Evolutionary conservation across 2,797 vertebrate genomes (phyloP), one percentile per base, ranked within the genome.

Genomic region (Carcharodon carcharias): DNA sequence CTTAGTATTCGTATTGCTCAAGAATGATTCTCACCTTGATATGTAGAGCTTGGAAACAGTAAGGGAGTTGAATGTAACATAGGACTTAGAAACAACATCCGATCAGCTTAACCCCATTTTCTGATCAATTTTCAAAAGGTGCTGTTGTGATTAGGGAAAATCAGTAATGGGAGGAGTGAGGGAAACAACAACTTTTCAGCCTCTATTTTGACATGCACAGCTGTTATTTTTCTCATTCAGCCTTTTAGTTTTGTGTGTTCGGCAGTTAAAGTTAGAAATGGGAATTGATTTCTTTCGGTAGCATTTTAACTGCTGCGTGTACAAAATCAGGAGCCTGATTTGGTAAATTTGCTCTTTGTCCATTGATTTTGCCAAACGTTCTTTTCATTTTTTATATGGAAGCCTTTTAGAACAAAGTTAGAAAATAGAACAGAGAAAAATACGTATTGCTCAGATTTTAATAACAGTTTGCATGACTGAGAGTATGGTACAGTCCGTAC

Each of bases 181-280:
- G 14, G 12, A 12, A 11, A 12, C 69, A 58, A n/a, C 1, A 35
- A 54, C 14, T 95, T 67, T 95, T 28, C 14, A 58, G 31, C 69
- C 31, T 77, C 35, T 58, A 45, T 95, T 77, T 35, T 71, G 35
- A 95, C 31, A 77, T 58, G 50, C 50, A 71, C 50, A 56, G 94
- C 69, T 56, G 35, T 95, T 95, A 77, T 73, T 77, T 95, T n/a
- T 69, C 65, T 50, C 23, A 69, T 95, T 94, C 92, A 69, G 67
- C 67, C 67, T 69, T 71, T 95, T 28, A 31, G 67, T 54, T 95
- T 12, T 56, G 67, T 95, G 63, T 67, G 63, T 73, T 28, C 94
- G 56, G 94, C 89, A 73, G 26, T 95, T 95, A 54, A 95, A 71
- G 94, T 54, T 63, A 73, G 94, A 71, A 54, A 73, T 95, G 50